A percentile compares a stretch with the other conserved stretches of the same genome.
Conservation (phyloP, 2,113 vertebrate species). For the Myotis davidii region DNA sequence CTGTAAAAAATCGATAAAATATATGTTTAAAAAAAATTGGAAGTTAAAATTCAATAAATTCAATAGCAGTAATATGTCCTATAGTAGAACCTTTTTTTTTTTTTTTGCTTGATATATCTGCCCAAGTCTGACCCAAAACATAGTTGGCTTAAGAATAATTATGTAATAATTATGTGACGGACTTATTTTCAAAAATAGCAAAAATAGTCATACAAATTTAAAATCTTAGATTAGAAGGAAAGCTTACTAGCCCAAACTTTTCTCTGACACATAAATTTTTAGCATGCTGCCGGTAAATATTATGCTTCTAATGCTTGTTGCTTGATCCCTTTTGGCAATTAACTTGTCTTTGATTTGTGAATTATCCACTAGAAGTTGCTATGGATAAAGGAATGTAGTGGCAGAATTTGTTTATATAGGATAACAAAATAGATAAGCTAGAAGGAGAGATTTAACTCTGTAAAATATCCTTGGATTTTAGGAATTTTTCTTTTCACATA, state of each 20-base stretch:
- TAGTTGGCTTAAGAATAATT: slow-evolving; percentile 33
- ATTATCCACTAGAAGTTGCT: slow-evolving; percentile 48
- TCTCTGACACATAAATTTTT: slow-evolving; percentile 57
- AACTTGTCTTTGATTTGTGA: slow-evolving; percentile 59
- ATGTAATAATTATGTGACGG: slow-evolving; percentile 36
- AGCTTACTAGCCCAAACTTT: not conserved
- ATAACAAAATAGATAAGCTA: slow-evolving; percentile 28
- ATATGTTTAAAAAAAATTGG: no score
- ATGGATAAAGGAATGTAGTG: slow-evolving; percentile 41
- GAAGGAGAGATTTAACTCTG: not conserved
- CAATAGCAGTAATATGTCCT: not conserved
- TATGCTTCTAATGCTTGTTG: slow-evolving; percentile 51
- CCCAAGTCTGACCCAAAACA: not conserved
- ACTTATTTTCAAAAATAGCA: slow-evolving; percentile 15
- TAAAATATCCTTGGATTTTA: slow-evolving; percentile 33
- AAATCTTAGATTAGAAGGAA: slow-evolving; percentile 35
- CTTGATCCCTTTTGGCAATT: slow-evolving; percentile 55
- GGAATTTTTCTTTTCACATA: slow-evolving; percentile 11
- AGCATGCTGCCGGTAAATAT: slow-evolving; percentile 56
- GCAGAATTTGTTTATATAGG: slow-evolving; percentile 46
- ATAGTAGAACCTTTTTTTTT: not conserved
- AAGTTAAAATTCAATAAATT: not conserved
- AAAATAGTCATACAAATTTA: not conserved
- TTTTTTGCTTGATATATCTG: not conserved
- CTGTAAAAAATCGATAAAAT: no score